phyloP scores from a whole-genome alignment of 2,113 vertebrate species.

The Arizona elegans region DNA sequence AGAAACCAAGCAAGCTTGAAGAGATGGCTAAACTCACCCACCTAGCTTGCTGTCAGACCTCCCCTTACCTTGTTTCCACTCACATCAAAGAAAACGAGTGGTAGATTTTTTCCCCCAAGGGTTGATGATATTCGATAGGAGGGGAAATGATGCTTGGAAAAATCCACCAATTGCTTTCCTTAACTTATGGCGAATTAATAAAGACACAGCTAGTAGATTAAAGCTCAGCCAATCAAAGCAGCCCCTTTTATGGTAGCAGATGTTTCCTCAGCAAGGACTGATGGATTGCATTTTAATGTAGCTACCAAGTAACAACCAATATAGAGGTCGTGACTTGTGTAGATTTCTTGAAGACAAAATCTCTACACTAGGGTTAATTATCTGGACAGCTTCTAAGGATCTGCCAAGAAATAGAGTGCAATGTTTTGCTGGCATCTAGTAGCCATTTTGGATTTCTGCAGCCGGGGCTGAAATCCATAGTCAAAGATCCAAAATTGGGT shows the following conservation, averaged over 20 bases:
- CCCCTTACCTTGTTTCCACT: neutral
- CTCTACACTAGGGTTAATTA: neutral
- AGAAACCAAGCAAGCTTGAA: neutral
- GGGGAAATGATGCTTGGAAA: neutral
- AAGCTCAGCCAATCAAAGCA: neutral
- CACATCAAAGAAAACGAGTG: neutral
- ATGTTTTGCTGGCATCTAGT: neutral
- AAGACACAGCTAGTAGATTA: neutral
- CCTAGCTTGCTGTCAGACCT: neutral
- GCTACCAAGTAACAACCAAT: neutral
- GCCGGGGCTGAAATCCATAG: neutral
- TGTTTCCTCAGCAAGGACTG: neutral
- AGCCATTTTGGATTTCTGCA: neutral
- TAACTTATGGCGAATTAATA: neutral
- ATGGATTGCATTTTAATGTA: neutral
- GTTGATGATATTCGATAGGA: neutral
- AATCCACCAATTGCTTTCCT: neutral
- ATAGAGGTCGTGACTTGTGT: neutral
- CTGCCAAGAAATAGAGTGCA: neutral
- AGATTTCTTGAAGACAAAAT: neutral
- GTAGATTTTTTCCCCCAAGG: neutral
- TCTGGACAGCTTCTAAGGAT: neutral
- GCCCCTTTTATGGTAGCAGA: neutral
- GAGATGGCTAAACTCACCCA: neutral
- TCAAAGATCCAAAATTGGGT: neutral